Conservation (phyloP, 2,113 vertebrate genomes). For the Hypomesus transpacificus region DNA sequence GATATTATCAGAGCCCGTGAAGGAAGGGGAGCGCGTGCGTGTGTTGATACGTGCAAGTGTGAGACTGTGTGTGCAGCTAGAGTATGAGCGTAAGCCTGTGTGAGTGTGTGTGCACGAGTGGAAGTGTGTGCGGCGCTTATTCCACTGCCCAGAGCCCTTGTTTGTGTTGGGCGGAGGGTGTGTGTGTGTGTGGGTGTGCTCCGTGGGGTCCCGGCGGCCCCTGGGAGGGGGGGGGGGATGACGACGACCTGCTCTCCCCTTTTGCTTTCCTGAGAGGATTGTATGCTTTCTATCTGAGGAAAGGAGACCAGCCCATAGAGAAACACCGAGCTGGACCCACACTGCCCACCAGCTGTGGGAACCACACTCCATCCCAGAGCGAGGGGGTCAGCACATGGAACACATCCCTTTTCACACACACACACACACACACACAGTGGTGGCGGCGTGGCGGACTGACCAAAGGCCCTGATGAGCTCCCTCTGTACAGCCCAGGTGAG, state of each 20-base stretch:
- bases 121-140: too few species aligned
- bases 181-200: constrained; percentile 46
- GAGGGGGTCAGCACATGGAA: too few species aligned
- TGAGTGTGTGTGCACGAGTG: too few species aligned
- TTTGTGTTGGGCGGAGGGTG: constrained; percentile 70
- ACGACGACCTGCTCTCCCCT: constrained; percentile 52
- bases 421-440: not conserved
- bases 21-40: constrained; percentile 54
- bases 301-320: constrained; percentile 72
- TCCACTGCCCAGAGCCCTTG: constrained; percentile 38
- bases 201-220: constrained; percentile 37
- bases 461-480: constrained; percentile 90
- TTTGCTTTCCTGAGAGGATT: constrained; percentile 76
- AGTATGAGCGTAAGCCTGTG: too few species aligned
- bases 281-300: constrained; percentile 80
- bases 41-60: constrained; percentile 18
- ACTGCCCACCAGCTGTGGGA: too few species aligned
- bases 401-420: not conserved
- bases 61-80: constrained; percentile 18
- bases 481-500: constrained; percentile 88
- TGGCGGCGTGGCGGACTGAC: constrained; percentile 67
- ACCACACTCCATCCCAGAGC: too few species aligned
- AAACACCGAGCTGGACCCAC: constrained; percentile 36
- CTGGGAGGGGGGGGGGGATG: not conserved
- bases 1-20: constrained; percentile 51